Evolutionary conservation across 2,797 vertebrate genomes (phyloP), one percentile per base, ranked within the genome.

Genomic region (Buceros bicornis): DNA sequence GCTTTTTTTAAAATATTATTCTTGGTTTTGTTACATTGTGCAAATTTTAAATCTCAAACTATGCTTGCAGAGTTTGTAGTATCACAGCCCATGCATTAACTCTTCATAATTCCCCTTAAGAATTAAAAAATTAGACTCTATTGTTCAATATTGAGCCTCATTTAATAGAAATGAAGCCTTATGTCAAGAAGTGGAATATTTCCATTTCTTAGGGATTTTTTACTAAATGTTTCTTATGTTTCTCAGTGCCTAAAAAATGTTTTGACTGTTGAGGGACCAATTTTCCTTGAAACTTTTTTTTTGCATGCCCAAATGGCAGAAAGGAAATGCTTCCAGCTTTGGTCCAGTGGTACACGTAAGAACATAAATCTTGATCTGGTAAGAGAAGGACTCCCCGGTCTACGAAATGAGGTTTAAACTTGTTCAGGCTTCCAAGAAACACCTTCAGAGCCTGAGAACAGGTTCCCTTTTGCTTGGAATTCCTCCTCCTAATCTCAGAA

Each of bases 1-100:
- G 11, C 3, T 4, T 48, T 56, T 33, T 58, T 31, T 19, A 14
- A 0, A 2, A 48, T 21, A 22, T 8, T 35, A 7, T 22, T 20
- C 60, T 85, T 26, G 5, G 4, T 5, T 14, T 82, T 48, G 7
- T 18, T 43, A 53, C 45, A 42, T 84, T 86, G 22, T 47, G 25
- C 19, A 47, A 24, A 16, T 70, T 20, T 81, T 82, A 11, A 0
- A 25, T 74, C 37, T 77, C 31, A 74, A 54, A 77, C 90, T 51
- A 85, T 69, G 24, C 12, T 51, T 78, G 13, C 45, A 81, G 9
- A 60, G 5, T 16, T 72, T 85, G 11, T 31, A 40, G 19, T 81
- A 21, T 61, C 37, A 78, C 45, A 92, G 29, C 2, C 14, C 28
- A 47, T 40, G 6, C 19, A 22, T 53, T 67, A 62, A 53, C 16